Evolutionary conservation across 2,888 invertebrate genomes (phyloP).

Genomic region (Acanthococcus lagerstroemiae): DNA sequence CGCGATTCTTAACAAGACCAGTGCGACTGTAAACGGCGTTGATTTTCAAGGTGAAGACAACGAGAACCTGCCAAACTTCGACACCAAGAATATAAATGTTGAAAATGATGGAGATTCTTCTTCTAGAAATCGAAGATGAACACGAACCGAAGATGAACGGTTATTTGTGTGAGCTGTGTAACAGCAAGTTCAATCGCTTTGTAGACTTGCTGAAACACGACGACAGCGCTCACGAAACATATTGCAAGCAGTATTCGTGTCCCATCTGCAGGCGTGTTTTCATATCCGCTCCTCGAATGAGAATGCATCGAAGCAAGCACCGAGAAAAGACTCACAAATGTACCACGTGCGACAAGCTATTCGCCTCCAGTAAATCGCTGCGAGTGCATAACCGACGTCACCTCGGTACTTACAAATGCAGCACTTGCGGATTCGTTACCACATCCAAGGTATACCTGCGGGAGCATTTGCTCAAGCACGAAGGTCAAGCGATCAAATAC

Average conservation of each 20-base stretch:
- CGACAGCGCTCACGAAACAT: not conserved
- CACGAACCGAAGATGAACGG: no score
- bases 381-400: conserved; percentile 8
- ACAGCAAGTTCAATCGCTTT: not conserved
- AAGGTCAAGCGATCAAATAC: not conserved
- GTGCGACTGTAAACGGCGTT: no score
- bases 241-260: conserved; percentile 1
- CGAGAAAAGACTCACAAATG: conserved; percentile 4
- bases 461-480: conserved; percentile 9
- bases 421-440: not conserved
- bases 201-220: conserved; percentile 9
- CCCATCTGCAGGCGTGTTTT: conserved; percentile 10
- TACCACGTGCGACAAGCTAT: conserved; percentile 5
- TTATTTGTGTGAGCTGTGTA: conserved; percentile 5
- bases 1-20: no score
- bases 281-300: conserved; percentile 6
- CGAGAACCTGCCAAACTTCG: no score
- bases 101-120: no score
- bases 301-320: not conserved
- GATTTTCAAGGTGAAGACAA: no score
- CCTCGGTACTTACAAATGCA: conserved; percentile 16
- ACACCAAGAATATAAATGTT: no score
- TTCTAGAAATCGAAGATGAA: no score
- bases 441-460: conserved; percentile 11
- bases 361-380: conserved; percentile 9